Evolutionary conservation across 2,797 vertebrate genomes (phyloP).

Genomic region (Acipenser transmontanus): DNA sequence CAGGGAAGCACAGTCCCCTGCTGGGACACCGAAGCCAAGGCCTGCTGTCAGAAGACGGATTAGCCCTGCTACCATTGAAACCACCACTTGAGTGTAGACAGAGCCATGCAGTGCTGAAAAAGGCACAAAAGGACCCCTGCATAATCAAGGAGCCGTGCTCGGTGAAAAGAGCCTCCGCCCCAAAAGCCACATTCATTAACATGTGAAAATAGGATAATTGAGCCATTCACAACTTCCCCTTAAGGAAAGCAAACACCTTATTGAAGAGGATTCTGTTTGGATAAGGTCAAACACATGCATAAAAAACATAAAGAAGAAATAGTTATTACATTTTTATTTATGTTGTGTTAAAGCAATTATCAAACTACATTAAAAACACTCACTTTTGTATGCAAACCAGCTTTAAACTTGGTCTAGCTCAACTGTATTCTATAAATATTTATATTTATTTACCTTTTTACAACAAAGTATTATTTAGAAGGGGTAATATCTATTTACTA

Average conservation of each 20-base stretch:
- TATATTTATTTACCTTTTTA: no score
- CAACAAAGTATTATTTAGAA: no score
- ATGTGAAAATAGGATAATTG: slow-evolving; percentile 76
- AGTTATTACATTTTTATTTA: no score
- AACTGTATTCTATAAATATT: no score
- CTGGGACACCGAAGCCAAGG: slow-evolving; percentile 51
- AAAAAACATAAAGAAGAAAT: not conserved
- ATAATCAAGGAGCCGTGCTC: slow-evolving; percentile 58
- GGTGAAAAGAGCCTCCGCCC: slow-evolving; percentile 55
- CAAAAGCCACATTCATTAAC: slow-evolving; percentile 72
- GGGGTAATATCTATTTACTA: no score
- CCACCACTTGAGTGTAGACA: slow-evolving; percentile 59
- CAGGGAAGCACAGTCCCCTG: slow-evolving; percentile 49
- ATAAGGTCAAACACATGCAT: slow-evolving; percentile 46
- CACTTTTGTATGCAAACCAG: no score
- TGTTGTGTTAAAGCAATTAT: no score
- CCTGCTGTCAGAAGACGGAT: slow-evolving; percentile 54
- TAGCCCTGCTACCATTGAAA: slow-evolving; percentile 47
- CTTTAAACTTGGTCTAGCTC: no score
- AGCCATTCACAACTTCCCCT: slow-evolving; percentile 61
- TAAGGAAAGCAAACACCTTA: slow-evolving; percentile 65
- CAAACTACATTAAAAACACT: no score
- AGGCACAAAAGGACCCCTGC: slow-evolving; percentile 49
- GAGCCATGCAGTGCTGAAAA: slow-evolving; percentile 57
- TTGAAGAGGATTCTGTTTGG: slow-evolving; percentile 71